These are phyloP conservation scores for Turnix velox DNA, from an alignment of 2,113 vertebrate genomes.

Conservation along the genomic window DNA sequence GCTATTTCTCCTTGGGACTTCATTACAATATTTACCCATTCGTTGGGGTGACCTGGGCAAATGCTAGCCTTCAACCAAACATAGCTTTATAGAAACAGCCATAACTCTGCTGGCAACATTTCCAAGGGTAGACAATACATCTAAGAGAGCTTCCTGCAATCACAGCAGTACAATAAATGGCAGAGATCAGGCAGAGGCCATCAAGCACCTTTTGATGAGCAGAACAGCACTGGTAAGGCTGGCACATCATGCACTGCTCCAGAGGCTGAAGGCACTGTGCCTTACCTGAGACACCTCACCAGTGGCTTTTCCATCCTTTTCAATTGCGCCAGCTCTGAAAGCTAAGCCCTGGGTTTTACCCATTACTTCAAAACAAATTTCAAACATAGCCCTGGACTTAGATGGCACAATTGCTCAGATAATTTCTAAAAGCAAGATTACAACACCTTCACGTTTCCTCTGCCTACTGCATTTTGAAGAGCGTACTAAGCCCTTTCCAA, in stretches of 20 bases:
- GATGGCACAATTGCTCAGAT: neutral
- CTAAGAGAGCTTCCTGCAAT: neutral
- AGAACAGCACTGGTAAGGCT: neutral
- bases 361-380: neutral
- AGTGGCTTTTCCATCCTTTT: neutral
- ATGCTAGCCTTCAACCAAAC: neutral
- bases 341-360: neutral
- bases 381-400: neutral
- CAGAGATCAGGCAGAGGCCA: neutral
- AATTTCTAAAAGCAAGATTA: neutral
- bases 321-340: neutral
- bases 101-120: neutral
- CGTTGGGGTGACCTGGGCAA: neutral
- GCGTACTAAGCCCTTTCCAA: neutral
- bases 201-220: neutral
- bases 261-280: neutral
- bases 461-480: neutral
- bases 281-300: accelerated
- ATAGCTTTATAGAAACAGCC: neutral
- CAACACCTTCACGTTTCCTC: neutral
- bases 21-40: neutral
- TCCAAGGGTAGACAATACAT: neutral
- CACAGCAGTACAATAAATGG: accelerated
- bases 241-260: neutral
- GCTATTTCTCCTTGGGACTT: neutral